phyloP scores from a whole-genome alignment of 53 echinoderm and acorn worm species.

The Temnopleurus reevesii region DNA sequence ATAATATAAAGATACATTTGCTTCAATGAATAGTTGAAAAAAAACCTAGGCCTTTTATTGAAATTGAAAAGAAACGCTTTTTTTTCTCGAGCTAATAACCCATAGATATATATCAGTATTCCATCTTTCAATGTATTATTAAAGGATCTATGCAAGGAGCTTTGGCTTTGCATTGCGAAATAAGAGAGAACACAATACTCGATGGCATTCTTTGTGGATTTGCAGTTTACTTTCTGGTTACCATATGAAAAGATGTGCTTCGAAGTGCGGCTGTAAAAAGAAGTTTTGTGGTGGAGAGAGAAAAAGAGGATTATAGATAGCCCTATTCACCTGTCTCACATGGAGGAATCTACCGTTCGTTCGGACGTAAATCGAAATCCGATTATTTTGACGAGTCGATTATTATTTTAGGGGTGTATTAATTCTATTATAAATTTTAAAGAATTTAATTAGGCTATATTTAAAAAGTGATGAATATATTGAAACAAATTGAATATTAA shows the following conservation, averaged over 20 bases:
- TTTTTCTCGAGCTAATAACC: background rate
- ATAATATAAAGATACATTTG: too few relatives aligned
- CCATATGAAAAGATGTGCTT: constrained; percentile 43
- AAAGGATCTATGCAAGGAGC: constrained; percentile 44
- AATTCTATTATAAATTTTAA: background rate
- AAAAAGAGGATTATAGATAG: constrained; percentile 49
- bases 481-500: background rate
- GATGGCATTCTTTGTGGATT: constrained; percentile 58
- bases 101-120: constrained; percentile 24
- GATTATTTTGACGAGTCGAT: constrained; percentile 36
- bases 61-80: background rate
- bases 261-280: constrained; percentile 29
- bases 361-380: constrained; percentile 34
- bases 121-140: constrained; percentile 40
- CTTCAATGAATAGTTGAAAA: too few relatives aligned
- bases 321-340: constrained; percentile 45
- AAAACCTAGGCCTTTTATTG: too few relatives aligned
- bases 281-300: background rate
- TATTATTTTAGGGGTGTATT: background rate
- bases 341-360: background rate
- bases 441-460: background rate
- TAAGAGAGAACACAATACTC: constrained; percentile 8
- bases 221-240: constrained; percentile 52
- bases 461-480: background rate
- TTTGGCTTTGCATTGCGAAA: constrained; percentile 56